These are phyloP conservation scores for Sesamia inferens DNA, from an alignment of 2,888 invertebrate genomes.

Conservation along the genomic window DNA sequence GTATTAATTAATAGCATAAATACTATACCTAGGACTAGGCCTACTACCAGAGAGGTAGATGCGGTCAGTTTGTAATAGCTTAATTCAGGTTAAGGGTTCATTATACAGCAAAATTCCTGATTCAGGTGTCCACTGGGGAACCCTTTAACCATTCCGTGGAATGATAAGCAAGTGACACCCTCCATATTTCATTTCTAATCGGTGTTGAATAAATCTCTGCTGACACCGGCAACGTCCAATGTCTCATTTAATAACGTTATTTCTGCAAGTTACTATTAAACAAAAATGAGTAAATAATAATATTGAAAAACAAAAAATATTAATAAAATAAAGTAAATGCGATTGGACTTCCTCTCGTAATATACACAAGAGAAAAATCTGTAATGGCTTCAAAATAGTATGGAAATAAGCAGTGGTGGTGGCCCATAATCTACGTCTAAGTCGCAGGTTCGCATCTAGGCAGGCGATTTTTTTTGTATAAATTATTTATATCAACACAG, in stretches of 20 bases:
- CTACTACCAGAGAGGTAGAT: background rate
- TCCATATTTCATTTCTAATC: slow-evolving; percentile 50
- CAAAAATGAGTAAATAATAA: slow-evolving; percentile 1
- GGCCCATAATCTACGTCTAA: too few relatives aligned
- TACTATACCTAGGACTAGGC: too few relatives aligned
- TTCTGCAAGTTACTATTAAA: slow-evolving; percentile 9
- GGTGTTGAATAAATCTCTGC: slow-evolving; percentile 43
- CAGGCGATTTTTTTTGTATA: too few relatives aligned
- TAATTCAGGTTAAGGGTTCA: slow-evolving; percentile 1
- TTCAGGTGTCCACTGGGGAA: slow-evolving; percentile 11
- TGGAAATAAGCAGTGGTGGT: background rate
- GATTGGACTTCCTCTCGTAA: background rate
- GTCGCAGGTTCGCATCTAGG: too few relatives aligned
- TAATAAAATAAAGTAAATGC: background rate
- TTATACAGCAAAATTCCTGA: slow-evolving; percentile 12
- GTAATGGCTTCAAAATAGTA: background rate
- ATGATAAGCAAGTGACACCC: slow-evolving; percentile 46
- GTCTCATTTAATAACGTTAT: slow-evolving; percentile 42
- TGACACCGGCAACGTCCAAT: slow-evolving; percentile 1
- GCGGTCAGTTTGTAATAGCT: background rate
- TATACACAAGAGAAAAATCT: background rate
- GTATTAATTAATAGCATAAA: background rate
- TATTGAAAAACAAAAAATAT: background rate
- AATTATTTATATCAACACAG: too few relatives aligned
- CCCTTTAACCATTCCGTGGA: slow-evolving; percentile 38